Percentiles rank a stretch among this genome's conserved stretches.
Conservation (phyloP, 1,140 invertebrate species). For the Aphaenogaster ashmeadi region DNA sequence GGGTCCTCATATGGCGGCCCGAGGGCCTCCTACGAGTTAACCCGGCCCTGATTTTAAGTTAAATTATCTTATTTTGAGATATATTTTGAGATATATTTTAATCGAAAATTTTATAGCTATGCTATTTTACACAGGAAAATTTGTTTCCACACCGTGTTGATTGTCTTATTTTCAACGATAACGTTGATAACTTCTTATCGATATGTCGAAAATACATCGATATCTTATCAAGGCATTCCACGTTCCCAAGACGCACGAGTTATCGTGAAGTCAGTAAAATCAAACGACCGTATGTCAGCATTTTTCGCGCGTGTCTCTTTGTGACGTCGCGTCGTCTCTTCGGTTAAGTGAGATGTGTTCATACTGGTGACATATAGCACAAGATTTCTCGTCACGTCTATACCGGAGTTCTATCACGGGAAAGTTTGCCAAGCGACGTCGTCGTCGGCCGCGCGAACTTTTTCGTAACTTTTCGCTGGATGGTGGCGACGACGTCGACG, state of each 20-base stretch:
- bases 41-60: too few relatives aligned
- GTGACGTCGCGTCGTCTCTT: neutral
- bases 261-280: constrained; percentile 16
- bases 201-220: neutral
- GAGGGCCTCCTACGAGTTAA: too few relatives aligned
- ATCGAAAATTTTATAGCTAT: neutral
- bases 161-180: neutral
- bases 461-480: constrained; percentile 8
- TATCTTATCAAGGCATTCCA: constrained; percentile 31
- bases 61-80: neutral
- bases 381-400: constrained; percentile 31
- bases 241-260: neutral
- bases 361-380: neutral
- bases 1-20: too few relatives aligned
- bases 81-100: neutral
- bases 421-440: constrained; percentile 32
- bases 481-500: neutral
- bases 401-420: neutral
- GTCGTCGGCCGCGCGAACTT: neutral
- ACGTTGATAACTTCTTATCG: neutral
- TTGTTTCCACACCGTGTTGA: too few relatives aligned
- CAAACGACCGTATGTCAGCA: neutral
- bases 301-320: neutral
- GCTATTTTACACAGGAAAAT: neutral
- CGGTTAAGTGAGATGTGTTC: constrained; percentile 10